Evolutionary conservation across 2,797 vertebrate genomes (phyloP), one percentile per base, ranked within the genome.

Genomic region (Artibeus jamaicensis): DNA sequence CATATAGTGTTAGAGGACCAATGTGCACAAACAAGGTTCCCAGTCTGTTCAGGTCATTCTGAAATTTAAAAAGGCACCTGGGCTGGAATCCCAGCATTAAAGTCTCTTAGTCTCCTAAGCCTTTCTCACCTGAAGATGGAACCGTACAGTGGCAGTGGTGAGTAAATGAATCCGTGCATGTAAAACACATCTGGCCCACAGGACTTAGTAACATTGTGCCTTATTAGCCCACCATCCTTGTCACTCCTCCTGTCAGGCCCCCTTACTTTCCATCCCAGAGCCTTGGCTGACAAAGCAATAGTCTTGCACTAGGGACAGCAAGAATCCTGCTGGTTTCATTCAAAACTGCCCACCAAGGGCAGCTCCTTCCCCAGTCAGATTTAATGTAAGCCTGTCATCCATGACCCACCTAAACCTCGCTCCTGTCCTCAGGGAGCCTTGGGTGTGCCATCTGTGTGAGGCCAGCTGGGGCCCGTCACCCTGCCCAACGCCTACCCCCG

Each of bases 181-280:
- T 29, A 2, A 34, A 68, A 15, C 7, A 4, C n/a, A 67, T 18
- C 39, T 53, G 34, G 37, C 26, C 44, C 1, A 0, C 2, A 2
- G 4, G 12, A 9, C 0, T 32, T 5, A 5, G 6, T 2, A 7
- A 4, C 1, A 0, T 21, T 50, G 9, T 14, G 18, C 12, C 57
- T 76, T 18, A 5, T n/a, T 71, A 65, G n/a, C 29, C 34, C 24
- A 21, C 62, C 24, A 37, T 22, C 50, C 22, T 74, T 19, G 53
- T 48, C 15, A 9, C 9, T 29, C 12, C 44, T 6, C 5, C 50
- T 42, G 53, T 29, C 18, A 9, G 6, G 15, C 15, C 10, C 12
- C 21, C 48, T 68, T 21, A 39, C 50, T 62, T 62, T 77, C 32
- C 59, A 70, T 57, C 39, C 44, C 4, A 50, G n/a, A 67, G 5